Base-by-base conservation (phyloP, 35 echinoderm and acorn worm species). In the Nesometra sesokonis region DNA sequence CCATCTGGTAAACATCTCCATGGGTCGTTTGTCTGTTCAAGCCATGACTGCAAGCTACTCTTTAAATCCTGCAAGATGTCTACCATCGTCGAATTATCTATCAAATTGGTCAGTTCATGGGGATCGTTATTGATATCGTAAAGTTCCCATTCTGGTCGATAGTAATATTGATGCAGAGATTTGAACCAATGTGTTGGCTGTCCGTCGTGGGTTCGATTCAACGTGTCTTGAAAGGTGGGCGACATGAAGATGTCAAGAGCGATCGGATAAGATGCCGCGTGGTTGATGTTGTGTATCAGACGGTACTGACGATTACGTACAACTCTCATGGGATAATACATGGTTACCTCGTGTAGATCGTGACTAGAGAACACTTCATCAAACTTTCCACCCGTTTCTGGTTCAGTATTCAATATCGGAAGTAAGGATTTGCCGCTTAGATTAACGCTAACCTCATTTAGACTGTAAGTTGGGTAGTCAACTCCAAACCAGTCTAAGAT, bases 311-410 rank as follows among this genome's bases (percentile, higher is more conserved):
- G 80, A 82, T 92, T 91, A 36, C 96, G 87, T 31, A 92, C 87
- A 23, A 99, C 96, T 0, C 96, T 80, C 96, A 99, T 99, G 0
- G 96, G 96, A 79, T 99, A 99, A 77, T 84, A 93, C 96, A 99
- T 99, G 35, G 88, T 92, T 77, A 99, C 86, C 78, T 99, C 96
- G 78, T 99, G 96, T 57, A 99, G 92, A 86, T 99, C 88, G 39
- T 99, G 96, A 78, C 96, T 99, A 77, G 96, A 88, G 33, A 88
- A 93, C 13, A 99, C 92, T 11, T 89, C 77, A 77, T 99, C 93
- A 83, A 83, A 99, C 21, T 67, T 67, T 17, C 52, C 52, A 31
- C 84, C 84, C 13, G 84, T 29, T 33, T 5, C 11, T 31, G 84
- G 84, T 29, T 86, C 84, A 43, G 11, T 23, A 17, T 9, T 17